Percentiles rank a stretch among this genome's conserved stretches.
phyloP scores from a whole-genome alignment of 2,797 vertebrate genomes.

The Alectoris magna region DNA sequence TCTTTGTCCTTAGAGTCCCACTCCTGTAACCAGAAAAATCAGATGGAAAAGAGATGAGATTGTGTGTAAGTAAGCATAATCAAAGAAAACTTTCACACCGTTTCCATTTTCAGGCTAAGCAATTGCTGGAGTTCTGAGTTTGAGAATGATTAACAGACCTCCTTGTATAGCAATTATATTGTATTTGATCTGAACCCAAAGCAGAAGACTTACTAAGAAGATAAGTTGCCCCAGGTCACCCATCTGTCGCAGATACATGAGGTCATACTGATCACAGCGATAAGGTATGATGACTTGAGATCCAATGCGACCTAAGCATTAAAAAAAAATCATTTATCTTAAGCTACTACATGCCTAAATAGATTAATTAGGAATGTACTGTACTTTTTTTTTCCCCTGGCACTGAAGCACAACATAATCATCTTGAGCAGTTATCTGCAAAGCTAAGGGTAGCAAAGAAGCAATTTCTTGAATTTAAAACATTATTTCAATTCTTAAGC shows the following conservation, averaged over 20 bases:
- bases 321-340: neutral
- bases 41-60: neutral
- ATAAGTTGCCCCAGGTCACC: slow-evolving; percentile 95
- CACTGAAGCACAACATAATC: neutral
- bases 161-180: neutral
- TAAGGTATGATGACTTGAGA: slow-evolving; percentile 93
- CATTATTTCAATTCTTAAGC: neutral
- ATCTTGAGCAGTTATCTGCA: neutral
- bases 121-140: neutral
- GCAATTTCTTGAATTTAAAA: neutral
- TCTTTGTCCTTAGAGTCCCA: slow-evolving; percentile 91
- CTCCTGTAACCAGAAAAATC: slow-evolving; percentile 82
- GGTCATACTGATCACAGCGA: slow-evolving; percentile 92
- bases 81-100: slow-evolving; percentile 11
- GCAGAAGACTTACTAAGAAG: slow-evolving; percentile 86
- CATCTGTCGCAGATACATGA: slow-evolving; percentile 92
- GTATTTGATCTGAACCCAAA: neutral
- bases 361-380: neutral
- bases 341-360: neutral
- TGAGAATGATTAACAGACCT: neutral
- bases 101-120: neutral
- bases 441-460: neutral
- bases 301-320: slow-evolving; percentile 87
- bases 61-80: neutral
- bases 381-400: neutral